Percentiles rank a stretch among this genome's conserved stretches.
These are phyloP conservation scores for Ptychobarbus kaznakovi DNA, from an alignment of 2,797 vertebrate species.

Conservation along the genomic window DNA sequence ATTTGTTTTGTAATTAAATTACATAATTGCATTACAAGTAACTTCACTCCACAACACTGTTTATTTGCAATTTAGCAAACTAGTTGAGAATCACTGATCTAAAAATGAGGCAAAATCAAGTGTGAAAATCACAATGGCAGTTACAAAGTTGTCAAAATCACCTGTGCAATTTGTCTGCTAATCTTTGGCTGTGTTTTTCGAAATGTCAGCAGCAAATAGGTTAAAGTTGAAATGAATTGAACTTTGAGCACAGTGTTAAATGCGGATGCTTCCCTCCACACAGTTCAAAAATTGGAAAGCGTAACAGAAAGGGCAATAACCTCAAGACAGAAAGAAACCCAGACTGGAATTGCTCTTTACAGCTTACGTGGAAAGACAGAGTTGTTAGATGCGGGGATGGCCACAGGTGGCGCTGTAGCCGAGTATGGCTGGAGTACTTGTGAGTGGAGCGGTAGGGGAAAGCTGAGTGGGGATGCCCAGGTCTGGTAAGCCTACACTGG, in stretches of 20 bases:
- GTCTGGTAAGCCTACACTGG: slow-evolving; percentile 50
- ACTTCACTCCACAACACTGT: too few species aligned
- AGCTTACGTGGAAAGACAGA: not conserved
- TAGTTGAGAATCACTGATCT: not conserved
- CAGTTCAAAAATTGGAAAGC: not conserved
- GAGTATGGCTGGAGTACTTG: slow-evolving; percentile 1
- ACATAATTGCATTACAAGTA: too few species aligned
- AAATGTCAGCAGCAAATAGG: slow-evolving; percentile 17
- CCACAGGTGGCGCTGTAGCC: slow-evolving; percentile 10
- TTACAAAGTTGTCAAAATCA: not conserved
- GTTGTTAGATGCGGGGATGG: not conserved
- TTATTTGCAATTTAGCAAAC: too few species aligned
- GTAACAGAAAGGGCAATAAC: not conserved
- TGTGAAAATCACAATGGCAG: not conserved
- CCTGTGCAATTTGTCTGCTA: not conserved
- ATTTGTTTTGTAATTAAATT: too few species aligned
- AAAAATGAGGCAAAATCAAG: not conserved
- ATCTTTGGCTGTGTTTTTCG: not conserved
- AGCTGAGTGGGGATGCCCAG: slow-evolving; percentile 54
- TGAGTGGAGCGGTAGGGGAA: not conserved
- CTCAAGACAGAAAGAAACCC: not conserved
- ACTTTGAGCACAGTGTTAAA: not conserved
- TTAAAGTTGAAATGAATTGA: slow-evolving; percentile 17
- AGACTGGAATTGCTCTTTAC: not conserved
- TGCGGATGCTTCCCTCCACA: not conserved